These are phyloP conservation scores for Tiliacea aurago DNA, from an alignment of 2,888 invertebrate genomes.

Conservation along the genomic window DNA sequence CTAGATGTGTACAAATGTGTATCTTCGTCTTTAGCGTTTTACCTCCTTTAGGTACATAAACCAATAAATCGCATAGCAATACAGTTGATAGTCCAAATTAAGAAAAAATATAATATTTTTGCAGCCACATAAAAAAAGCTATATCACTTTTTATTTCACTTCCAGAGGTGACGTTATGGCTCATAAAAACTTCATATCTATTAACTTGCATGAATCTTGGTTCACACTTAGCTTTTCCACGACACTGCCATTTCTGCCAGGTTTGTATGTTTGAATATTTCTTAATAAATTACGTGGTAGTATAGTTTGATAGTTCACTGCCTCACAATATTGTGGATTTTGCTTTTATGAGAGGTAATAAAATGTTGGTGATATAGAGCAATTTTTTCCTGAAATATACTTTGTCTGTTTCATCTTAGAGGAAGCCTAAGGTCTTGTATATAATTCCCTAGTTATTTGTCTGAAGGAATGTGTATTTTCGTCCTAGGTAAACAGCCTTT, in stretches of 20 bases:
- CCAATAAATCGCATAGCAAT: conserved; percentile 17
- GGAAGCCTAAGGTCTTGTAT: not conserved
- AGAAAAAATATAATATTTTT: conserved; percentile 66
- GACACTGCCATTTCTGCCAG: conserved; percentile 61
- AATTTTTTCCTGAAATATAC: conserved; percentile 24
- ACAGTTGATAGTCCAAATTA: conserved; percentile 60
- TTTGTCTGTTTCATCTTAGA: conserved; percentile 6
- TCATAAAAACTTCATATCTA: conserved; percentile 83
- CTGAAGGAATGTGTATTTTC: conserved; percentile 12
- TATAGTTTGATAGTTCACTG: conserved; percentile 58
- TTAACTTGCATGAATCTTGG: conserved; percentile 80
- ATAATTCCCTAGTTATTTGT: conserved; percentile 18
- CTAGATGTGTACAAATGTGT: not conserved
- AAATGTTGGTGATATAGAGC: conserved; percentile 24
- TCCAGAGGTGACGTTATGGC: conserved; percentile 79
- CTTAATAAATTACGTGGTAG: conserved; percentile 50
- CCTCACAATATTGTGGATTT: conserved; percentile 51
- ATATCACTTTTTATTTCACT: conserved; percentile 81
- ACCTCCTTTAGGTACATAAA: not conserved
- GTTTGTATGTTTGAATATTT: conserved; percentile 63
- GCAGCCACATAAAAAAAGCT: conserved; percentile 74
- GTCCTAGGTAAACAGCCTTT: not conserved
- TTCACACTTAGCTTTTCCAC: conserved; percentile 71
- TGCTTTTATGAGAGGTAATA: conserved; percentile 50
- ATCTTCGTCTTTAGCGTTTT: not conserved